phyloP scores from a whole-genome alignment of 2,113 vertebrate genomes.

The Cavia aperea region DNA sequence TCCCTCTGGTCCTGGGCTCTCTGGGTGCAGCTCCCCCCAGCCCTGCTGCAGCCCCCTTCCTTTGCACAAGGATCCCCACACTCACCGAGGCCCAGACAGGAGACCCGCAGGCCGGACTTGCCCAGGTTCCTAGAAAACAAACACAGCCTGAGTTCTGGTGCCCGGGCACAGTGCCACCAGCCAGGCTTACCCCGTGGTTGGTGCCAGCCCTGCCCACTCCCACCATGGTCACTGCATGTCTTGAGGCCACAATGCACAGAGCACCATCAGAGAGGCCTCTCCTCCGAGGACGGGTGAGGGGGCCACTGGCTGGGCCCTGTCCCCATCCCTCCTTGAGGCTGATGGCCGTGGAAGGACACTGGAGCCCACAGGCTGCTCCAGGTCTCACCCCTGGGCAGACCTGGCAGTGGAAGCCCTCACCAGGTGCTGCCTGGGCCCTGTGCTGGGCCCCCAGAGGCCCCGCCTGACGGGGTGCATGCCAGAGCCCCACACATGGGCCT shows the following conservation, averaged over 20 bases:
- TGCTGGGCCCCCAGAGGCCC: fast-evolving
- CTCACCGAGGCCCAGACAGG: constrained; percentile 97
- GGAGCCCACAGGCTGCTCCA: neutral
- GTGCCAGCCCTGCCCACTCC: fast-evolving
- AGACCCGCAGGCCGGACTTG: constrained; percentile 95
- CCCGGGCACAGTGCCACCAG: fast-evolving
- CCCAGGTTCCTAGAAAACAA: constrained; percentile 92
- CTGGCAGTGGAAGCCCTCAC: neutral
- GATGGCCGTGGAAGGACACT: fast-evolving
- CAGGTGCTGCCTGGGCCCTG: neutral
- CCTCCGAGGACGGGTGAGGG: too few relatives aligned
- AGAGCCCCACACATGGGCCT: neutral
- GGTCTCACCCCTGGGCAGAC: neutral
- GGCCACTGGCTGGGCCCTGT: neutral
- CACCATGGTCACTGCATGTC: fast-evolving
- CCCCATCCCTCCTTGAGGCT: neutral
- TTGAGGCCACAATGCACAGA: neutral
- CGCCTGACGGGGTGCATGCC: neutral
- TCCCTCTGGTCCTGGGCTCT: neutral
- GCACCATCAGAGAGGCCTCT: neutral
- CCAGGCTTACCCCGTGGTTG: fast-evolving
- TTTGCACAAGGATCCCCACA: neutral
- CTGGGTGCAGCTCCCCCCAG: neutral
- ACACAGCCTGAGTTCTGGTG: neutral
- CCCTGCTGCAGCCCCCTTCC: too few relatives aligned